Base-by-base conservation (phyloP, 2,113 vertebrate species). In the Sebastes fasciatus region DNA sequence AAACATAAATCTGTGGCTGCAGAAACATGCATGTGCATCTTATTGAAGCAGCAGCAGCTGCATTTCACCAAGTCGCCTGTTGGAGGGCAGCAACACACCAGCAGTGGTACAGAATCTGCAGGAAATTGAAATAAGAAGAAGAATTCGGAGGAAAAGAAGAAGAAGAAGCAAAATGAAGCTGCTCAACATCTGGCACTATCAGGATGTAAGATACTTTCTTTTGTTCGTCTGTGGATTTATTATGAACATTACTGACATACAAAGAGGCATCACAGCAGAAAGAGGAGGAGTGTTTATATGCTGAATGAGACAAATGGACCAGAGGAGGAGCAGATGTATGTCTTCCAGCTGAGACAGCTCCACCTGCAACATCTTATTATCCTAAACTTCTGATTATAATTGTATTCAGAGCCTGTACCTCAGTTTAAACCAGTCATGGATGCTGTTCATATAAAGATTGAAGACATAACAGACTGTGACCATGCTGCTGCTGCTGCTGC, bases 141-240 rank as follows among this genome's bases (percentile, higher is more conserved):
- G 68, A 55, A 57, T 6, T 11, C 2, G 1, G n/a, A 4, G 4
- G 6, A 6, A 5, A 5, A 17, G 51, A 9, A 16, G 57, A 69
- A 69, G 54, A 43, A 55, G 58, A 55, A 42, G 26, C 10, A 16
- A 55, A 26, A 23, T 11, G 6, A 26, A 3, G n/a, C 17, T 6
- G 17, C 0, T 9, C 21, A 26, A 1, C 9, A 1, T 6, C 1
- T 12, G 73, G 0, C 17, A 4, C 34, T 4, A 0, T 9, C 16
- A 3, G 19, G 5, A 14, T 43, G 6, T 6, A 4, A 1, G 8
- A 46, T 4, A 43, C 26, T 6, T 6, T 6, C 1, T 14, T 17
- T 3, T 3, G 3, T 2, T 66, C 16, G 2, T 6, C 26, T 5
- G 4, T 6, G 26, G 4, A 42, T 51, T 40, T 14, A 16, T 40